Base-by-base conservation (phyloP, 1,140 invertebrate genomes). In the Acromyrmex charruanus region DNA sequence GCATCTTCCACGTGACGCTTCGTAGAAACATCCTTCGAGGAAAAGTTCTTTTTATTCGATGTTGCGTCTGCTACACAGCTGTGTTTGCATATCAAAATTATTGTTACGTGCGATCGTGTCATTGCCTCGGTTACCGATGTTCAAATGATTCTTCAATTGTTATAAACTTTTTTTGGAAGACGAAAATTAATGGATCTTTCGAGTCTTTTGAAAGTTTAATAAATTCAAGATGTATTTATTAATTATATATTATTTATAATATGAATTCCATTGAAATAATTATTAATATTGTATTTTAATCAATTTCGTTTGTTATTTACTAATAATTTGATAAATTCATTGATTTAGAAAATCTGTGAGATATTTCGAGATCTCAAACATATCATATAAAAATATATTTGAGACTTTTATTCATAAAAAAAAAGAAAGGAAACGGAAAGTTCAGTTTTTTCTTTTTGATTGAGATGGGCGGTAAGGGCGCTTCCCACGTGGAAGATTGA, bases 1-100 rank as follows among this genome's bases (percentile, higher is more conserved):
- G 74, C 88, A 81, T 85, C 65, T 58, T 66, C 21, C 44, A 49
- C 31, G 53, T 59, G 74, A 58, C 12, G 77, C 77, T 81, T 71
- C 63, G 59, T 21, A 61, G 35, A 44, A 49, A n/a, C 74, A 35
- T 77, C 53, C 31, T 65, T 65, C 82, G 44, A 14, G 82, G 74
- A 79, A 79, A 25, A 65, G 44, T 18, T 51, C 25, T 28, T 31
- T 65, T 77, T 75, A 75, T 49, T 85, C 28, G 49, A 79, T 35
- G 31, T 44, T 77, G 49, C 58, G 25, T 66, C 21, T 79, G 59
- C 14, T n/a, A 3, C 28, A 39, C 82, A 66, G 59, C 51, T 77
- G 72, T 55, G n/a, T 84, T 84, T 65, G 25, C 39, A 44, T 28
- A 25, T 44, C 59, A 39, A 82, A 72, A 82, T 82, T n/a, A 71